Evolutionary conservation across 2,797 vertebrate genomes (phyloP), one percentile per base, ranked within the genome.

Genomic region (Enoplosus armatus): DNA sequence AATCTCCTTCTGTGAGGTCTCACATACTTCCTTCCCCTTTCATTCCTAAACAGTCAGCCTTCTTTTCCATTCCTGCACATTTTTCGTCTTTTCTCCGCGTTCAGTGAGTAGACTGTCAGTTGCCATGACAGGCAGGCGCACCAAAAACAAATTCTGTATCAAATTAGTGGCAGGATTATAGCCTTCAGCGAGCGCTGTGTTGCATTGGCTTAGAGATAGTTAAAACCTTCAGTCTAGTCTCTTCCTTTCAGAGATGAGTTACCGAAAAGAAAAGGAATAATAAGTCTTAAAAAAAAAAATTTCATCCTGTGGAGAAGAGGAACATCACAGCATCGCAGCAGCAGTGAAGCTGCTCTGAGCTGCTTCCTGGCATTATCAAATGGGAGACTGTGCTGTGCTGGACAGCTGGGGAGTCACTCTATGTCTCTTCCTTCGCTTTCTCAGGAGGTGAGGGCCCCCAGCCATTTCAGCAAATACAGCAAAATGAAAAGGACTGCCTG

Each of bases 131-230:
- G 85, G 78, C 87, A 75, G 82, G 37, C 84, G 2, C 76, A 64
- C 69, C 59, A 33, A 73, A 61, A 85, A 84, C 73, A 80, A 81
- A 84, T 87, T 79, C 70, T 61, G 74, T 90, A 82, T 90, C 80
- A 90, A 92, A 91, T 88, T 80, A 87, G 79, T 71, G 73, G 80
- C 80, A 64, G 89, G 90, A 90, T 90, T 91, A 85, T 74, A 85
- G 76, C 79, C 88, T 86, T 84, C 84, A 27, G 75, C 71, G 85
- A 89, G 22, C 72, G 51, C 72, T 72, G 72, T 77, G 80, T 88
- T 81, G 65, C 63, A 9, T 39, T 75, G 82, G 77, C 66, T 86
- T 78, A 66, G 61, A 86, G 75, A 80, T 56, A 75, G 77, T 79
- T 74, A 51, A 82, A 69, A 83, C 70, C 80, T 83, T 80, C 76